These are phyloP conservation scores for Siphonodentalium dalli DNA, from an alignment of 2,888 invertebrate genomes.

Conservation along the genomic window DNA sequence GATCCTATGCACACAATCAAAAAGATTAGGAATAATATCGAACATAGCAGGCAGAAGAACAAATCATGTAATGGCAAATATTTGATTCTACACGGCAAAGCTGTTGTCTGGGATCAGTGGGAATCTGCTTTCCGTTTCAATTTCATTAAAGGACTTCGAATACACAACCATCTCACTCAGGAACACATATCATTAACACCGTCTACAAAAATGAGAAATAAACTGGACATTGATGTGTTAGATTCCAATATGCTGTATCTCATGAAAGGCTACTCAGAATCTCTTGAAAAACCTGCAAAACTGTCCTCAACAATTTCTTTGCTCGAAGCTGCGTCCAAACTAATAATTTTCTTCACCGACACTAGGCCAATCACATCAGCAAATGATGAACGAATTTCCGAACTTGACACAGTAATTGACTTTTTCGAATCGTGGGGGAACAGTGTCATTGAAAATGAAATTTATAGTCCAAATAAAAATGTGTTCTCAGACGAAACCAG, in stretches of 20 bases:
- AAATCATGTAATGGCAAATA: slow-evolving; percentile 6
- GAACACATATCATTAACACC: slow-evolving; percentile 18
- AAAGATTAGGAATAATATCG: slow-evolving; percentile 21
- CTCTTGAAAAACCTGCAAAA: slow-evolving; percentile 3
- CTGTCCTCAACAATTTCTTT: too few species aligned
- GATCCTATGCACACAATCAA: slow-evolving; percentile 18
- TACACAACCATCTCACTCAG: slow-evolving; percentile 15
- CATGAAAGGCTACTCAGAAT: slow-evolving; percentile 16
- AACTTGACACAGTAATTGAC: too few species aligned
- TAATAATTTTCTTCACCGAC: too few species aligned
- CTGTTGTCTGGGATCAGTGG: slow-evolving; percentile 20
- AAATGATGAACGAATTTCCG: too few species aligned
- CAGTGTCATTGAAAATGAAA: too few species aligned
- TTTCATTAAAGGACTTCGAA: slow-evolving; percentile 14
- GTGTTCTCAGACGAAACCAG: too few species aligned
- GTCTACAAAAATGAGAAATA: slow-evolving; percentile 21
- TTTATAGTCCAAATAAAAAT: too few species aligned
- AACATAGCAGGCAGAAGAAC: slow-evolving; percentile 12
- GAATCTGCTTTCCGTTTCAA: slow-evolving; percentile 14
- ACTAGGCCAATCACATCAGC: too few species aligned
- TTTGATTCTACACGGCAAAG: slow-evolving; percentile 4
- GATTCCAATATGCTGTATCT: slow-evolving; percentile 22
- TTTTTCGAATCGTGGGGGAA: too few species aligned
- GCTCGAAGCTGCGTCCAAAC: too few species aligned
- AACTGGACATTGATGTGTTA: slow-evolving; percentile 18